Evolutionary conservation across 2,888 invertebrate species (phyloP).

Genomic region (Netelia virgata): DNA sequence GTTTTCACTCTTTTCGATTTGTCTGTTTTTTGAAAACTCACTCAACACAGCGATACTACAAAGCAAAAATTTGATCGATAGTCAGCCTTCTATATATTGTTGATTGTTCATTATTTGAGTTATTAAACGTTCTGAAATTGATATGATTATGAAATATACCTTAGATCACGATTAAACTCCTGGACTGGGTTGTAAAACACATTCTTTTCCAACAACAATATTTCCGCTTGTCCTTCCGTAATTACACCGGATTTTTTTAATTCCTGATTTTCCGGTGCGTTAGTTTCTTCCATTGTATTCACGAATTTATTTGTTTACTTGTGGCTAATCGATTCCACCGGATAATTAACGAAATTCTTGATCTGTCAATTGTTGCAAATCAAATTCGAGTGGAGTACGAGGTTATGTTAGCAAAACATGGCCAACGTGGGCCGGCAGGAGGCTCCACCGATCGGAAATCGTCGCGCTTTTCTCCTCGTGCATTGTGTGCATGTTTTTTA

Average conservation of each 20-base stretch:
- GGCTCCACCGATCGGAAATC: constrained; percentile 14
- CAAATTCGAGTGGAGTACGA: not conserved
- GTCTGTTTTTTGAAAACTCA: constrained; percentile 61
- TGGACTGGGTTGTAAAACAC: constrained; percentile 99
- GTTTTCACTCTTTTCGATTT: constrained; percentile 23
- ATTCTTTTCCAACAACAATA: constrained; percentile 89
- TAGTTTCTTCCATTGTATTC: constrained; percentile 43
- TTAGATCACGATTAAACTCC: constrained; percentile 98
- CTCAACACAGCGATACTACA: constrained; percentile 67
- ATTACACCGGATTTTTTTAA: constrained; percentile 83
- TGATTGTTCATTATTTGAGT: constrained; percentile 17
- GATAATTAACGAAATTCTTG: constrained; percentile 1
- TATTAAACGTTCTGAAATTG: constrained; percentile 67
- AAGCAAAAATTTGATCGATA: constrained; percentile 38
- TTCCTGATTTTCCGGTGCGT: not conserved
- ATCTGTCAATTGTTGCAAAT: constrained; percentile 4
- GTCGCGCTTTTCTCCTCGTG: not conserved
- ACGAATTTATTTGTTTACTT: not conserved
- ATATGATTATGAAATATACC: constrained; percentile 81
- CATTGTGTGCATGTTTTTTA: constrained; percentile 1
- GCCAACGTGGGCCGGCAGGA: constrained; percentile 17
- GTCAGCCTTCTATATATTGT: constrained; percentile 31
- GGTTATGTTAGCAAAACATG: constrained; percentile 35
- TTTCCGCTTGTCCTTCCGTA: constrained; percentile 92
- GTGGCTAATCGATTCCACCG: not conserved